A percentile compares a stretch with the other conserved stretches of the same genome.
phyloP scores from a whole-genome alignment of 2,888 invertebrate species.

The Hypomecis atomaria region DNA sequence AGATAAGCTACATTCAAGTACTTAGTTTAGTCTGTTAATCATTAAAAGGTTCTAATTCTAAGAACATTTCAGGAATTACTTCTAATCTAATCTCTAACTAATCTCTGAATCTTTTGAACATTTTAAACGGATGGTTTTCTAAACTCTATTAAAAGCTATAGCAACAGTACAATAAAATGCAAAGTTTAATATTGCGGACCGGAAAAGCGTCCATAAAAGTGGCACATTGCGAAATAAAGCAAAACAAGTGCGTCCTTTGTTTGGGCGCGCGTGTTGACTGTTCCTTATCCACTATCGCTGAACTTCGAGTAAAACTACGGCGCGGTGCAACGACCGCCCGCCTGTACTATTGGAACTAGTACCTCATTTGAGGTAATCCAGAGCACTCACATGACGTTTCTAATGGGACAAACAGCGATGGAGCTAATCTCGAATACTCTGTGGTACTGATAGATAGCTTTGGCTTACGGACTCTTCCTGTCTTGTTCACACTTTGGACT shows the following conservation, averaged over 20 bases:
- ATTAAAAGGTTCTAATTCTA: too few relatives aligned
- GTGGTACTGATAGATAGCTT: too few relatives aligned
- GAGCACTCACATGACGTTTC: too few relatives aligned
- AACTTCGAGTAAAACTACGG: slow-evolving; percentile 65
- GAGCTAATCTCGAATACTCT: too few relatives aligned
- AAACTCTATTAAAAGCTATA: not conserved
- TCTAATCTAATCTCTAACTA: too few relatives aligned
- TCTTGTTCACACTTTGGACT: not conserved
- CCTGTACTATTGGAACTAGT: slow-evolving; percentile 56
- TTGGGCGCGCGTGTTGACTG: slow-evolving; percentile 75
- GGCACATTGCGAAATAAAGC: slow-evolving; percentile 73
- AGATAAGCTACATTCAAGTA: too few relatives aligned
- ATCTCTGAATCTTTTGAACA: not conserved
- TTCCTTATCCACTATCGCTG: slow-evolving; percentile 79
- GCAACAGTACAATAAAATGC: slow-evolving; percentile 34
- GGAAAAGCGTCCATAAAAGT: slow-evolving; percentile 69
- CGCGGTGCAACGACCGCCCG: slow-evolving; percentile 65
- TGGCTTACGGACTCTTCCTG: not conserved
- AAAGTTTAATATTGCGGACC: slow-evolving; percentile 52
- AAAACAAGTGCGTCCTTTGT: slow-evolving; percentile 78
- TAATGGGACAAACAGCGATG: too few relatives aligned
- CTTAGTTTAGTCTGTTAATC: too few relatives aligned
- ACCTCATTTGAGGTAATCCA: not conserved
- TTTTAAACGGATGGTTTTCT: not conserved
- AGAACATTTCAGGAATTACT: not conserved